Evolutionary conservation across 2,113 vertebrate genomes (phyloP), one percentile per base, ranked within the genome.

Genomic region (Ibidorhyncha struthersii): DNA sequence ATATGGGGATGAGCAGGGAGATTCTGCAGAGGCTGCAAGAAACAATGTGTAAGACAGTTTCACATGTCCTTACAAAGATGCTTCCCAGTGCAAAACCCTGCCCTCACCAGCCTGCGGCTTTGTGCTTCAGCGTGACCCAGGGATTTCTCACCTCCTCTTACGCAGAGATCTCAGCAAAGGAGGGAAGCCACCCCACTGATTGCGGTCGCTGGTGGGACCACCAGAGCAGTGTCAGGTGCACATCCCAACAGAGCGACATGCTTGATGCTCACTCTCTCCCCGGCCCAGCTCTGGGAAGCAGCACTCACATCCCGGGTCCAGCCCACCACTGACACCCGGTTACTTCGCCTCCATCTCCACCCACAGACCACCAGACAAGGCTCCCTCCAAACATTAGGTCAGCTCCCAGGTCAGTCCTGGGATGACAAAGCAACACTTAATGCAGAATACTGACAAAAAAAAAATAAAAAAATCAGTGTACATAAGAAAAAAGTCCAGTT

Each of bases 191-290:
- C 12, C 29, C 47, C 34, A 47, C 65, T 3, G 4, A 29, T 8
- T 2, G 2, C 43, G 2, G 3, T 23, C 3, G 1, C 74, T n/a
- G 49, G 36, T 6, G 2, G 30, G 30, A 65, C 27, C 6, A 0
- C n/a, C 41, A 41, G 13, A 62, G 53, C 53, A 49, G n/a, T 6
- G 2, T 18, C 36, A 32, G 26, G 41, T 14, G 19, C 32, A 25
- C 2, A 3, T 29, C 38, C 10, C 40, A 27, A 20, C 9, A 25
- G 19, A 29, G 66, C 1, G 15, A 38, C 2, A 1, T 34, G 43
- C 27, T 19, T 52, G 36, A 22, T 20, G 73, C 21, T 45, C 18
- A 19, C 32, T 34, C 32, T 25, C 49, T 72, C 25, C n/a, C 63
- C n/a, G 19, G 20, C 41, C n/a, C 50, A 50, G 36, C 43, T 50